These are phyloP conservation scores for Rhizomys pruinosus DNA, from an alignment of 2,113 vertebrate genomes.

Conservation along the genomic window DNA sequence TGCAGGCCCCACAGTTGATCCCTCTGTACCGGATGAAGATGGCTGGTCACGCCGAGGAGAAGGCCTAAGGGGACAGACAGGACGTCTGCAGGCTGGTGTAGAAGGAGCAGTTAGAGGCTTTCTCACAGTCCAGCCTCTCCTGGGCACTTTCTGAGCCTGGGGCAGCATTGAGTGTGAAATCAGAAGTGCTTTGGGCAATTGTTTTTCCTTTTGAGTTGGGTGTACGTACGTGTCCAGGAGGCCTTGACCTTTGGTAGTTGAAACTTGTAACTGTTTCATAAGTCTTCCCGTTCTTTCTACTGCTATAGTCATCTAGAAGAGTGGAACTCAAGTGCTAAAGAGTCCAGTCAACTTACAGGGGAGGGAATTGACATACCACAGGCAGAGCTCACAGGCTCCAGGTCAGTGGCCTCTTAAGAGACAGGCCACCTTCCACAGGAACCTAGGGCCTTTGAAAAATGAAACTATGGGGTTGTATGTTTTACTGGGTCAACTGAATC, in stretches of 20 bases:
- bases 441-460: background rate
- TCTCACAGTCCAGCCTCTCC: background rate
- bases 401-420: background rate
- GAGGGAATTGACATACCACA: background rate
- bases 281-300: background rate
- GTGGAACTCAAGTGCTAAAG: background rate
- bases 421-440: background rate
- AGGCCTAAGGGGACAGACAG: too few relatives aligned
- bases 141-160: background rate
- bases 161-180: background rate
- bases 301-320: background rate
- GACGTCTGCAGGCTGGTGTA: background rate
- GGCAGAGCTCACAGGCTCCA: background rate
- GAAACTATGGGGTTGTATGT: background rate
- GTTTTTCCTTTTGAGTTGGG: background rate
- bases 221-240: background rate
- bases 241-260: background rate
- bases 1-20: accelerated
- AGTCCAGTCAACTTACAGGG: background rate
- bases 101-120: accelerated
- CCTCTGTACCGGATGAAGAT: background rate
- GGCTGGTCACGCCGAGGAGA: background rate
- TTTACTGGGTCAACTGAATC: background rate
- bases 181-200: background rate
- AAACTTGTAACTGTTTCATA: background rate